These are phyloP conservation scores for Perognathus longimembris DNA, from an alignment of 2,113 vertebrate genomes.

Conservation along the genomic window DNA sequence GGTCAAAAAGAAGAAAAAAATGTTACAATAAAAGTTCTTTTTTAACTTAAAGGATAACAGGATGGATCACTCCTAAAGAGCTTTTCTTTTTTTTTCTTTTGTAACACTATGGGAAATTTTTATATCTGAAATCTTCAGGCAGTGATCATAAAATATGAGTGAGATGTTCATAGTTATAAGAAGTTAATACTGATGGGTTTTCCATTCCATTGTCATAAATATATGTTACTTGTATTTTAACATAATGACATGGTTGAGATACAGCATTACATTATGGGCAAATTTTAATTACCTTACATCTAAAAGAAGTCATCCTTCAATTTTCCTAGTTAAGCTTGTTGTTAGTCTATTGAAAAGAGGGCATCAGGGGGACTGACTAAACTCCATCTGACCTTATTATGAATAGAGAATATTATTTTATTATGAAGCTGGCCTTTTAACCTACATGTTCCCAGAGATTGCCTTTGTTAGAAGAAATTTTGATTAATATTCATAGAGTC, in stretches of 20 bases:
- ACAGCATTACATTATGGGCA: slow-evolving; percentile 11
- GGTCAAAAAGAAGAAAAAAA: too few species aligned
- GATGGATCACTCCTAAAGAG: not conserved
- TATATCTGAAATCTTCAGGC: not conserved
- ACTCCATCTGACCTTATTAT: slow-evolving; percentile 62
- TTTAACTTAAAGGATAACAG: slow-evolving; percentile 25
- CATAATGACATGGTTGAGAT: not conserved
- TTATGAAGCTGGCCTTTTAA: slow-evolving; percentile 63
- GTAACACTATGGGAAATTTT: not conserved
- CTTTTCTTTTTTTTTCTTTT: not conserved
- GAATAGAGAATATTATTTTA: slow-evolving; percentile 70
- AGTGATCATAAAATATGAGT: not conserved
- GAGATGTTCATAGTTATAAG: not conserved
- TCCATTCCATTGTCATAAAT: slow-evolving; percentile 5
- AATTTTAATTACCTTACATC: slow-evolving; percentile 39
- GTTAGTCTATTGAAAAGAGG: slow-evolving; percentile 59
- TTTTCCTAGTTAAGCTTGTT: slow-evolving; percentile 53
- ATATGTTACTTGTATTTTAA: slow-evolving; percentile 1
- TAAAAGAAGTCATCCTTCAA: slow-evolving; percentile 48
- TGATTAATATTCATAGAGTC: slow-evolving; percentile 63
- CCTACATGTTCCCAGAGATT: slow-evolving; percentile 53
- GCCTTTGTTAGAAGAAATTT: slow-evolving; percentile 59
- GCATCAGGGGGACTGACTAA: slow-evolving; percentile 36
- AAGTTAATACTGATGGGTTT: slow-evolving; percentile 8
- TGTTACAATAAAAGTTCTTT: not conserved